These are phyloP conservation scores for Pangasianodon hypophthalmus DNA, from an alignment of 2,113 vertebrate genomes.

Conservation along the genomic window DNA sequence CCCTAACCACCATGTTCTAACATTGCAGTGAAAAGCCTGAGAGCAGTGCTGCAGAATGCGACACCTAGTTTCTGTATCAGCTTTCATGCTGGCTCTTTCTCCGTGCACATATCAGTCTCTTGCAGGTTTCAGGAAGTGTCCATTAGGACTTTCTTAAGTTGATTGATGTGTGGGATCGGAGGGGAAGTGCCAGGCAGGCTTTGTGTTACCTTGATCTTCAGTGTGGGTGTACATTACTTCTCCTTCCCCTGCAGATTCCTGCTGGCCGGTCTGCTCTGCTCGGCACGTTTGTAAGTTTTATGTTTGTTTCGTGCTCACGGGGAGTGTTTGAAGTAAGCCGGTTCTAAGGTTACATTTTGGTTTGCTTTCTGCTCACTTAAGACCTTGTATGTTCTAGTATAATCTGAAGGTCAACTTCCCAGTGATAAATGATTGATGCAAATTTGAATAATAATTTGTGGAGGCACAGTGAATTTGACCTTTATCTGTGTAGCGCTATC, in stretches of 20 bases:
- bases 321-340: constrained; percentile 12
- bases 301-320: constrained; percentile 23
- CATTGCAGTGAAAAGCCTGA: constrained; percentile 10
- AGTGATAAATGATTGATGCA: background rate
- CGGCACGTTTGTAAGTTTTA: constrained; percentile 33
- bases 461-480: background rate
- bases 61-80: constrained; percentile 45
- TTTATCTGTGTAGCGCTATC: background rate
- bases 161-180: constrained; percentile 51
- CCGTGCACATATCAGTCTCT: constrained; percentile 30
- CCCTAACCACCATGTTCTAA: constrained; percentile 26
- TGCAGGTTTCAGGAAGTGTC: constrained; percentile 50
- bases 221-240: constrained; percentile 42
- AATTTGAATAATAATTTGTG: background rate
- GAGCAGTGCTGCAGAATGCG: constrained; percentile 37
- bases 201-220: constrained; percentile 51
- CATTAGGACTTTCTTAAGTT: constrained; percentile 49
- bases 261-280: background rate
- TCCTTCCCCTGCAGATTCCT: constrained; percentile 45
- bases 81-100: constrained; percentile 42
- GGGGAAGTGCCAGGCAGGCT: constrained; percentile 43
- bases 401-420: background rate
- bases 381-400: background rate
- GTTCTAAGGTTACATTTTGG: constrained; percentile 17
- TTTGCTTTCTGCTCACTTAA: background rate